Evolutionary conservation across 2,888 invertebrate species (phyloP).

Genomic region (Lasioglossum villosulum): DNA sequence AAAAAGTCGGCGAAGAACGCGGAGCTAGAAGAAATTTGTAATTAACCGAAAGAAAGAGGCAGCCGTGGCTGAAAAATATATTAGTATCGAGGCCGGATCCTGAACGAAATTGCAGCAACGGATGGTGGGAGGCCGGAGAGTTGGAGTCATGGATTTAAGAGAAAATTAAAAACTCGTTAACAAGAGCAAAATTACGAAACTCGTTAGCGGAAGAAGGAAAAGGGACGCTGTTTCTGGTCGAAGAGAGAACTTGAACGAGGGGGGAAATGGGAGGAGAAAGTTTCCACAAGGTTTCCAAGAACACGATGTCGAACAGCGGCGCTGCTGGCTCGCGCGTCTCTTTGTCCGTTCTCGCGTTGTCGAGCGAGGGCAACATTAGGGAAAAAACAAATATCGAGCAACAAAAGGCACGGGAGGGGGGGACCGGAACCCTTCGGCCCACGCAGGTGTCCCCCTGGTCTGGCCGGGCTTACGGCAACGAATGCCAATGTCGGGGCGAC

Average conservation of each 20-base stretch:
- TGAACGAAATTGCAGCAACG: background rate
- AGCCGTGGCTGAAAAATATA: slow-evolving; percentile 50
- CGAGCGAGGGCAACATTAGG: slow-evolving; percentile 58
- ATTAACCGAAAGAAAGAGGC: slow-evolving; percentile 47
- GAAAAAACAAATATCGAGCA: slow-evolving; percentile 69
- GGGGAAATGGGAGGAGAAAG: slow-evolving; percentile 4
- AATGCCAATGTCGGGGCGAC: slow-evolving; percentile 71
- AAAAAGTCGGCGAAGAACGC: background rate
- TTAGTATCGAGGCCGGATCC: slow-evolving; percentile 49
- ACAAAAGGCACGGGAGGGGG: slow-evolving; percentile 32
- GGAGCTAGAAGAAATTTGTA: slow-evolving; percentile 44
- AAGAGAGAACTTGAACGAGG: background rate
- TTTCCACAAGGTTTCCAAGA: slow-evolving; percentile 45
- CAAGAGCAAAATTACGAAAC: slow-evolving; percentile 68
- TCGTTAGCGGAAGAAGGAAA: slow-evolving; percentile 60
- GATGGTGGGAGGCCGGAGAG: background rate
- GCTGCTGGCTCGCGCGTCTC: slow-evolving; percentile 39
- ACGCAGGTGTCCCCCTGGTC: slow-evolving; percentile 70
- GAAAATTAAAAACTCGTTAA: slow-evolving; percentile 70
- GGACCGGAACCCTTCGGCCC: slow-evolving; percentile 67
- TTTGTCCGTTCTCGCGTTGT: slow-evolving; percentile 40
- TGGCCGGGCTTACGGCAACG: slow-evolving; percentile 59
- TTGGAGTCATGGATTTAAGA: slow-evolving; percentile 55
- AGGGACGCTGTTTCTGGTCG: slow-evolving; percentile 7
- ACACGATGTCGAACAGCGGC: slow-evolving; percentile 50